Base-by-base conservation (phyloP, 1,140 invertebrate genomes). In the Choristoneura fumiferana region DNA sequence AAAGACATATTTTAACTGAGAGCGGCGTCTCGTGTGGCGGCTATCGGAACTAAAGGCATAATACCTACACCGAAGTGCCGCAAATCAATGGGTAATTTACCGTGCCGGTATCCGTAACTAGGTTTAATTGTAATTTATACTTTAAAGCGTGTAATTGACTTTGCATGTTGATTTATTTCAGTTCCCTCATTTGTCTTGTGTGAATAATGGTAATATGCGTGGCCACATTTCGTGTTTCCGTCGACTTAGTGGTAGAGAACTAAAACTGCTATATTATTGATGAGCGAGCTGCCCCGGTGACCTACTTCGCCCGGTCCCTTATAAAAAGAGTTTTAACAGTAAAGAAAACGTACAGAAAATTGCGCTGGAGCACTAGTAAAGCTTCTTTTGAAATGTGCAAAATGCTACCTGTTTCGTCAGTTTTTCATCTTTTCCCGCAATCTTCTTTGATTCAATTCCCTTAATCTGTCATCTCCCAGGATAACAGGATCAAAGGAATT, bases 241-340 rank as follows among this genome's bases (percentile, higher is more conserved):
- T 12, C 43, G 43, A 33, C 13, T 29, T 6, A 17, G 22, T 33
- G 43, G n/a, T n/a, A 17, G 22, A 49, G 22, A 49, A 49, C 43
- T 49, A 45, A 45, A 45, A 49, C 43, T 29, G 43, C 49, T 59
- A 22, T 62, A 66, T 56, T 66, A 70, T 70, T 66, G 63, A 70
- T 65, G 65, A 64, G 53, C 56, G 18, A 34, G 5, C 9, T 38
- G 63, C 39, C 56, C 62, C 18, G 39, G 33, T 71, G 65, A 71
- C 69, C 69, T 39, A 67, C 45, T 67, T 71, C 13, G 15, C 17
- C 6, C 15, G 14, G 49, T 13, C n/a, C 54, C 34, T 43, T 6
- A 40, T 29, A 49, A 45, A 45, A 49, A 17, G 43, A 15, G 22
- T 49, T 49, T 49, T n/a, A n/a, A 29, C n/a, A 10, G 43, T 33